Percentiles rank a stretch among this genome's conserved stretches.
Evolutionary conservation across 2,888 invertebrate genomes (phyloP).

Genomic region (Pseudococcus jackbeardsleyi): DNA sequence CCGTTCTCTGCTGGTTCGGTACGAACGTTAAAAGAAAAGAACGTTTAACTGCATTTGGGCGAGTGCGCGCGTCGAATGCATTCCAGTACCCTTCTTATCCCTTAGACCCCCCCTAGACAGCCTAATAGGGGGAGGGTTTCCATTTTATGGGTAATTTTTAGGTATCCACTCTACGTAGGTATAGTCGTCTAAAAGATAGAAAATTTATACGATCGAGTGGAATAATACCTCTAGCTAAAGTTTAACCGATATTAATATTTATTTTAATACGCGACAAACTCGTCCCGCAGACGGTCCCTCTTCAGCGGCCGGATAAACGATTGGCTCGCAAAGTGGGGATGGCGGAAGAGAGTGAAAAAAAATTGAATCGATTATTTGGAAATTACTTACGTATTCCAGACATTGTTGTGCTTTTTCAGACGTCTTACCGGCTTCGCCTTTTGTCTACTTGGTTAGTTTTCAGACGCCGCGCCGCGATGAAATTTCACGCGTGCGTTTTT

Average conservation of each 20-base stretch:
- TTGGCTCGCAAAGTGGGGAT: neutral
- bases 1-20: neutral
- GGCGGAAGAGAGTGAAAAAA: neutral
- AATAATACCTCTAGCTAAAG: neutral
- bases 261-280: slow-evolving; percentile 25
- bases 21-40: neutral
- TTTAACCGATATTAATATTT: slow-evolving; percentile 23
- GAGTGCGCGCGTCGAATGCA: slow-evolving; percentile 4
- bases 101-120: too few relatives aligned
- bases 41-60: slow-evolving; percentile 29
- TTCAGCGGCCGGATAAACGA: neutral
- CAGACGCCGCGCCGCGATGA: slow-evolving; percentile 19
- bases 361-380: slow-evolving; percentile 52
- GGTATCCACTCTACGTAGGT: neutral
- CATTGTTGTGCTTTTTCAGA: slow-evolving; percentile 55
- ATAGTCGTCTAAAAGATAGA: neutral
- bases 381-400: slow-evolving; percentile 55
- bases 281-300: neutral
- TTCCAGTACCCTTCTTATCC: neutral
- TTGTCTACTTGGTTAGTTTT: slow-evolving; percentile 50
- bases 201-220: neutral
- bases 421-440: slow-evolving; percentile 51
- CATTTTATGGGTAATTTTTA: neutral
- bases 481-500: slow-evolving; percentile 55
- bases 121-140: too few relatives aligned